Evolutionary conservation across 2,113 vertebrate genomes (phyloP).

Genomic region (Butastur rufipennis): DNA sequence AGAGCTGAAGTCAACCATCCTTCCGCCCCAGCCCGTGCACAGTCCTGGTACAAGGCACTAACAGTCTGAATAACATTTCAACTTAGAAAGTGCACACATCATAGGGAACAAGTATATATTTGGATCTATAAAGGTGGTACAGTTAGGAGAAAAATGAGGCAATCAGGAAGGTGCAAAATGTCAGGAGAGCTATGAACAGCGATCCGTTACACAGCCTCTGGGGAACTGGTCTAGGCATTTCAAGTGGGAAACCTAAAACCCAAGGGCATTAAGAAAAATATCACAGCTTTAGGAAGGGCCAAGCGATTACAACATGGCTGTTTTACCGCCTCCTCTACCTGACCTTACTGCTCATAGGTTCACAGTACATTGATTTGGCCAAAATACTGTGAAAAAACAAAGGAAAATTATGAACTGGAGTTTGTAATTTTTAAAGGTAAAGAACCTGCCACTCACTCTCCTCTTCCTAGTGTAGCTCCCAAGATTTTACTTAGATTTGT

Average conservation of each 20-base stretch:
- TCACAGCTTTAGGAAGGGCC: background rate
- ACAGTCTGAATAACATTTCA: background rate
- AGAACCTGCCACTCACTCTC: background rate
- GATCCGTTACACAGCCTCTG: background rate
- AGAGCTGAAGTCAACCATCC: background rate
- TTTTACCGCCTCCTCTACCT: background rate
- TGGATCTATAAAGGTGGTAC: background rate
- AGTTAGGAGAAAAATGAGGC: background rate
- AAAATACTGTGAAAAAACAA: background rate
- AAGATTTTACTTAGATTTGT: background rate
- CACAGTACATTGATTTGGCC: background rate
- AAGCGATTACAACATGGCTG: background rate
- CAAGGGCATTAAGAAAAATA: background rate
- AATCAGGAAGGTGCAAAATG: background rate
- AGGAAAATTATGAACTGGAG: background rate
- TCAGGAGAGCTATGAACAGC: background rate
- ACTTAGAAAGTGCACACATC: background rate
- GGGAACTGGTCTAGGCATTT: background rate
- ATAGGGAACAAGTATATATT: background rate
- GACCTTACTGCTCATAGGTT: background rate
- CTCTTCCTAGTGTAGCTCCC: background rate
- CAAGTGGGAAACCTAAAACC: background rate
- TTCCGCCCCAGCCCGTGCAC: fast-evolving
- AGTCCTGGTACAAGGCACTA: background rate
- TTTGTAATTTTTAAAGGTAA: background rate